phyloP scores from a whole-genome alignment of 2,797 vertebrate genomes.

The Amblyopsis hoosieri region DNA sequence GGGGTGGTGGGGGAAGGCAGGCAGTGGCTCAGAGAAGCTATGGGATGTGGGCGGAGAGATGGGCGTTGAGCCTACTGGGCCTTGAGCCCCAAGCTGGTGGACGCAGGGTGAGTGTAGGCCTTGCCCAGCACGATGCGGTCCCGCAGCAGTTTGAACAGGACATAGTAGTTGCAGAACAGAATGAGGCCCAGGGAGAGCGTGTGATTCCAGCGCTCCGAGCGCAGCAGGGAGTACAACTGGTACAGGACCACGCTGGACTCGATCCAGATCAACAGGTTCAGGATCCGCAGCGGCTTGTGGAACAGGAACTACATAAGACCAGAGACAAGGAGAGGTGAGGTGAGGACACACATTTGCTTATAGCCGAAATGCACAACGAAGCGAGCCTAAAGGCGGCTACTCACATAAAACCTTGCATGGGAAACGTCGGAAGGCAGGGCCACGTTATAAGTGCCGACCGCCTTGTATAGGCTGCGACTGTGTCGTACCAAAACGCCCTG shows the following conservation, averaged over 20 bases:
- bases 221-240: slow-evolving; percentile 97
- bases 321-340: background rate
- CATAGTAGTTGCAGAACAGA: slow-evolving; percentile 98
- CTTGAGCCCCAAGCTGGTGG: slow-evolving; percentile 85
- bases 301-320: slow-evolving; percentile 87
- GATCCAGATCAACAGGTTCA: slow-evolving; percentile 96
- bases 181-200: slow-evolving; percentile 97
- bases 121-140: slow-evolving; percentile 97
- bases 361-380: background rate
- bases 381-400: slow-evolving; percentile 57
- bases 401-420: slow-evolving; percentile 97
- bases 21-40: slow-evolving; percentile 20
- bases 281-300: slow-evolving; percentile 97
- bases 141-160: slow-evolving; percentile 97
- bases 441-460: slow-evolving; percentile 94
- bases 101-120: slow-evolving; percentile 87
- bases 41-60: background rate
- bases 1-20: slow-evolving; percentile 9
- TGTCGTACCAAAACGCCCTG: slow-evolving; percentile 97
- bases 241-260: slow-evolving; percentile 96
- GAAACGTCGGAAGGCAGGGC: slow-evolving; percentile 97
- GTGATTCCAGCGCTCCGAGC: slow-evolving; percentile 99
- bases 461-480: slow-evolving; percentile 94
- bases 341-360: background rate
- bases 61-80: slow-evolving; percentile 77